phyloP scores from a whole-genome alignment of 2,888 invertebrate species.

The Apoderus coryli region DNA sequence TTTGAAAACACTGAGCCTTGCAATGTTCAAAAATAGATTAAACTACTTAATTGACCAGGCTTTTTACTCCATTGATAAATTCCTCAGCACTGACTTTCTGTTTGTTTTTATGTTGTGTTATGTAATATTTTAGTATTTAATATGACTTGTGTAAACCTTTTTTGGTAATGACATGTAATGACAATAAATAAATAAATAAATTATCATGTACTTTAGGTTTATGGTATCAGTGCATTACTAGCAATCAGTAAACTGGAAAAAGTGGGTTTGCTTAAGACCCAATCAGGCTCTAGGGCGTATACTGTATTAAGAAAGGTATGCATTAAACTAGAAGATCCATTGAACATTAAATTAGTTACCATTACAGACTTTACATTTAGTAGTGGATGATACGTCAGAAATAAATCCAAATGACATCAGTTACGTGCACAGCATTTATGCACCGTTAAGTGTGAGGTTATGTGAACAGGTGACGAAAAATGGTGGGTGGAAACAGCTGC shows the following conservation, averaged over 20 bases:
- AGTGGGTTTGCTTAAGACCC: slow-evolving; percentile 62
- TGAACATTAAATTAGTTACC: too few relatives aligned
- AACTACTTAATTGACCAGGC: too few relatives aligned
- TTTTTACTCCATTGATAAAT: too few relatives aligned
- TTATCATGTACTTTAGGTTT: slow-evolving; percentile 57
- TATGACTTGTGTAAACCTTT: too few relatives aligned
- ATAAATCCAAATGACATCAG: slow-evolving; percentile 73
- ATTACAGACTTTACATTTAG: slow-evolving; percentile 57
- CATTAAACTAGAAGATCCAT: too few relatives aligned
- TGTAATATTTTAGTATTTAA: too few relatives aligned
- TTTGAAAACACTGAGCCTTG: too few relatives aligned
- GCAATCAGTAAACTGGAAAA: slow-evolving; percentile 77
- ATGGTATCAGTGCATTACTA: slow-evolving; percentile 72
- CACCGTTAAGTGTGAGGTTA: slow-evolving; percentile 79
- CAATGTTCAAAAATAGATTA: too few relatives aligned
- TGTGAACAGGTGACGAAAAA: slow-evolving; percentile 66
- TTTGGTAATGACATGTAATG: too few relatives aligned
- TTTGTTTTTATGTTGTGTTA: too few relatives aligned
- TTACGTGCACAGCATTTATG: slow-evolving; percentile 86
- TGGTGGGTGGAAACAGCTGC: slow-evolving; percentile 64
- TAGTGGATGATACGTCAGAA: slow-evolving; percentile 79
- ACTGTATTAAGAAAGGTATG: slow-evolving; percentile 58
- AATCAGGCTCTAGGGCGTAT: slow-evolving; percentile 59
- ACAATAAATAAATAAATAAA: too few relatives aligned
- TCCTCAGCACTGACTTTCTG: too few relatives aligned